Evolutionary conservation across 2,888 invertebrate species (phyloP), one percentile per base, ranked within the genome.

Genomic region (Chirona hameri): DNA sequence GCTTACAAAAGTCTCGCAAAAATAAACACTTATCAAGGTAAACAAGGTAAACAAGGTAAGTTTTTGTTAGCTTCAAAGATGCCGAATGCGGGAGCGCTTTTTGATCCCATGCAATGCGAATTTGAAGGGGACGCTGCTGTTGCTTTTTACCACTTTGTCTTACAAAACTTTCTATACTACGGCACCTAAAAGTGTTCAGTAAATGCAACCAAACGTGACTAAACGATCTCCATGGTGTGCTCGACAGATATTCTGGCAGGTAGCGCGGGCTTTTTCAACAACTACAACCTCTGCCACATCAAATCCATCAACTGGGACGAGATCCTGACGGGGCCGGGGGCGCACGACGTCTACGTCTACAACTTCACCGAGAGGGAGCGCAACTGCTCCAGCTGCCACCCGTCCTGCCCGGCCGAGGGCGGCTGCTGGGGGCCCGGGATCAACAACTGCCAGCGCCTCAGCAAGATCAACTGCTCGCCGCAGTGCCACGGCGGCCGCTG

Each of bases 371-470:
- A 52, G n/a, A 52, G 27, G 15, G 79, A 48, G 79, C 79, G 52
- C 15, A 52, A 48, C 27, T 85, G 94, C 18, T 80, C 79, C 5
- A 90, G 91, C 15, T 96, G 96, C 87, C 92, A 95, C 87, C 76
- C 86, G 85, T 84, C 85, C 83, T 85, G 85, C 82, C 76, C 82
- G n/a, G 84, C 83, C 48, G 79, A 80, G 79, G 79, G 52, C 27
- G 97, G 97, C 24, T 98, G 98, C 88, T 98, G 98, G 98, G 98
- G 98, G 0, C 95, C 95, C 86, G 97, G 97, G 0, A 91, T 93
- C 0, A 92, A 94, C 84, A 97, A 97, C 88, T 98, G 98, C 87
- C 98, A 98, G 88, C 93, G 94, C 87, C 96, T 97, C 88, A 95
- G 96, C 82, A 97, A 97, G 88, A 93, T 94, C 82, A 95, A 94